Base-by-base conservation (phyloP, 2,113 vertebrate species). In the Phoenicopterus ruber region DNA sequence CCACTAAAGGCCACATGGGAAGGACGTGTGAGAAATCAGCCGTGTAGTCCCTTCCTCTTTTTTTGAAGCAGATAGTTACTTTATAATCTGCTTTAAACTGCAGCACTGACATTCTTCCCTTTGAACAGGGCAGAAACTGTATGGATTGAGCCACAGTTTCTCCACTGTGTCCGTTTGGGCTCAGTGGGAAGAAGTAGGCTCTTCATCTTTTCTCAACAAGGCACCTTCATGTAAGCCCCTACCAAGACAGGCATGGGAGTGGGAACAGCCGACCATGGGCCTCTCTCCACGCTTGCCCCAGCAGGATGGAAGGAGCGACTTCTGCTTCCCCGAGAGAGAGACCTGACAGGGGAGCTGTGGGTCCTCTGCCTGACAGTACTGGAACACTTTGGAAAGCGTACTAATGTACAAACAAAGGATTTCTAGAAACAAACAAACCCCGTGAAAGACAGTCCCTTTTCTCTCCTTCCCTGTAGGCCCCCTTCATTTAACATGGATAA, bases 231-330 rank as follows among this genome's bases (percentile, higher is more conserved):
- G 3, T 20, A 14, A 47, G 17, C 3, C 67, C 10, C 36, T 58
- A 0, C 8, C 28, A 16, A 46, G 73, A 25, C 13, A 46, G 55
- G 17, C 0, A 0, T 44, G 59, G 32, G 24, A 65, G 29, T 5
- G 44, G 63, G 58, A 80, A 15, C 16, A 44, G 34, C 18, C 3
- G 1, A 8, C 44, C 1, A 0, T 3, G 57, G 25, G 25, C 16
- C 8, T 31, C 57, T 28, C 34, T 58, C 21, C 2, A 0, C 34
- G 0, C 13, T 12, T 13, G 13, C 22, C 13, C 13, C 54, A 55
- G 61, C 34, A 32, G 50, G 38, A n/a, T 5, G 8, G 55, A 55
- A 58, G 22, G 32, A 82, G 19, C 1, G 4, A 10, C 55, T n/a
- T 32, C 63, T 44, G 17, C 38, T 62, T 54, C 20, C 26, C 31